phyloP scores from a whole-genome alignment of 2,113 vertebrate species.

The Cephalopterus ornatus region DNA sequence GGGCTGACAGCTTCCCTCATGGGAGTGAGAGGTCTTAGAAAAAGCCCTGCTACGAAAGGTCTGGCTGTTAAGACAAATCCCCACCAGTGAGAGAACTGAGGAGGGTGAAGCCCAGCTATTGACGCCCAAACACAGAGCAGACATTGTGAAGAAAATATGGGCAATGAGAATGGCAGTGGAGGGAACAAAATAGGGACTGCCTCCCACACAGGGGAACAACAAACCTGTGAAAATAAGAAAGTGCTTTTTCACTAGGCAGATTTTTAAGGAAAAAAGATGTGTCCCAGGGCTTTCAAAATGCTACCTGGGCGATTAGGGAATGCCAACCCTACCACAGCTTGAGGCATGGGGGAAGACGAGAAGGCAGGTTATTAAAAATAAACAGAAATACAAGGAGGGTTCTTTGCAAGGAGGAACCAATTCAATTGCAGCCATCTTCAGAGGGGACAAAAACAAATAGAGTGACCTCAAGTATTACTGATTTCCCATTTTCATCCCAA shows the following conservation, averaged over 20 bases:
- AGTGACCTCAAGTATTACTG: background rate
- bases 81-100: background rate
- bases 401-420: constrained; percentile 18
- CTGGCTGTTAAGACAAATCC: constrained; percentile 28
- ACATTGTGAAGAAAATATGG: constrained; percentile 13
- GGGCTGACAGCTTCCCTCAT: constrained; percentile 50
- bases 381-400: background rate
- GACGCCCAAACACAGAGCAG: constrained; percentile 15
- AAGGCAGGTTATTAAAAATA: background rate
- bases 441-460: background rate
- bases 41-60: constrained; percentile 34
- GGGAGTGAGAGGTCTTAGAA: background rate
- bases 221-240: constrained; percentile 23
- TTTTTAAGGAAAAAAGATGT: background rate
- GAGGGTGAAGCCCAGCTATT: background rate
- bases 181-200: background rate
- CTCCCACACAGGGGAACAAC: background rate
- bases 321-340: background rate
- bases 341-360: background rate
- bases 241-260: background rate
- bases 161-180: background rate
- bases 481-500: background rate
- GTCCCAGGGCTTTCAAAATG: background rate
- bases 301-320: background rate
- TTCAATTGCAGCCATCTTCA: background rate